phyloP scores from a whole-genome alignment of 2,888 invertebrate genomes.

The Meteorus colon region DNA sequence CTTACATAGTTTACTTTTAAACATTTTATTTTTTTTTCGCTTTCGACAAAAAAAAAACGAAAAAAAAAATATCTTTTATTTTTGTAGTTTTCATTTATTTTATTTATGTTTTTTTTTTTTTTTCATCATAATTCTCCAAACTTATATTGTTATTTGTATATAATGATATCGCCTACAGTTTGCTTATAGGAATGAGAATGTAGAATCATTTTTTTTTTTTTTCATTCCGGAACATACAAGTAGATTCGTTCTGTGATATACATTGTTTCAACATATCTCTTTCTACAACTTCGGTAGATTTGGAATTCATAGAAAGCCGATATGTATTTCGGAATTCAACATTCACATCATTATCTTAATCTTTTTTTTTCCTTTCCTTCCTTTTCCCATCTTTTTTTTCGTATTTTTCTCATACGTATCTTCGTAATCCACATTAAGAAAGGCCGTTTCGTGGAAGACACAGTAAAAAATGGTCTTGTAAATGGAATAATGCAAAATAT shows the following conservation, averaged over 20 bases:
- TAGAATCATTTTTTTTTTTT: constrained; percentile 46
- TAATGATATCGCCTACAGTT: constrained; percentile 52
- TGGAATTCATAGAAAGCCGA: constrained; percentile 35
- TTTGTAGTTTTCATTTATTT: constrained; percentile 27
- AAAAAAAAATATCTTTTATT: constrained; percentile 35
- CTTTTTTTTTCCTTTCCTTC: constrained; percentile 25
- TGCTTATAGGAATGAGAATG: constrained; percentile 52
- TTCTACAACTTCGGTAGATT: constrained; percentile 3
- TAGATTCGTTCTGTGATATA: constrained; percentile 50
- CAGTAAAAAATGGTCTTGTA: constrained; percentile 58
- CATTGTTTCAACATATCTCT: constrained; percentile 30
- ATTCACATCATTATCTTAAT: constrained; percentile 40
- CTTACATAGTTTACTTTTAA: constrained; percentile 42
- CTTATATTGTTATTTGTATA: constrained; percentile 52
- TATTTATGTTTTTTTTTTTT: constrained; percentile 12
- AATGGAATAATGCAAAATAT: constrained; percentile 48
- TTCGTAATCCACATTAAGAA: constrained; percentile 56
- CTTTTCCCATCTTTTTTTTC: constrained; percentile 20
- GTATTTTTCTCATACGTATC: constrained; percentile 41
- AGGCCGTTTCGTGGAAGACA: constrained; percentile 59
- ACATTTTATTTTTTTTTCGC: constrained; percentile 26
- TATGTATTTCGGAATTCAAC: constrained; percentile 44
- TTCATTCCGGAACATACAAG: constrained; percentile 49
- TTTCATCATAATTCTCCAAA: constrained; percentile 34
- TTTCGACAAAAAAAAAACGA: constrained; percentile 37